Base-by-base conservation (phyloP, 2,113 vertebrate species). In the Desmodus rotundus region DNA sequence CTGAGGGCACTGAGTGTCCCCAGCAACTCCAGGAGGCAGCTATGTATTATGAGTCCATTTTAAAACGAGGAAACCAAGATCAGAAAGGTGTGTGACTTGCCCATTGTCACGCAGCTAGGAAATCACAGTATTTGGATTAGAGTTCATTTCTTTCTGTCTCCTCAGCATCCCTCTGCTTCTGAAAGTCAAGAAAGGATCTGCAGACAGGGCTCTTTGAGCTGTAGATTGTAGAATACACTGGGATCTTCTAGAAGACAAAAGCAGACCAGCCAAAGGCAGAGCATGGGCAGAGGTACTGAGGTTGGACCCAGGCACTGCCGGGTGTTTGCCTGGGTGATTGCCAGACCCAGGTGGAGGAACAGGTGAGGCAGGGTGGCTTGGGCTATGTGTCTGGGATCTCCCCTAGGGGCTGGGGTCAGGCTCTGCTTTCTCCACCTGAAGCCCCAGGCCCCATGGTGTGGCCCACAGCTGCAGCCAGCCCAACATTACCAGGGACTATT, bases 381-480 rank as follows among this genome's bases (percentile, higher is more conserved):
- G 14, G 7, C 11, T 31, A 5, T 26, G 3, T 19, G 47, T 26
- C 58, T 8, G 4, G 54, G 4, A 65, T 26, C 17, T 38, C 33
- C 50, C 33, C 24, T 1, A 5, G 52, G 54, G n/a, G 0, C 16
- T n/a, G 2, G 17, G 12, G 6, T 12, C 13, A 67, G 31, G 20
- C 28, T 89, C 45, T 80, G 68, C 22, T 16, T 54, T 81, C 22
- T 95, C 54, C 19, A 8, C 0, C 0, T 31, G 41, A 93, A 52
- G 81, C 56, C 72, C 0, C 0, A 95, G 78, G 87, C 76, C 61
- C 94, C 87, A 6, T 43, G 12, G 43, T 52, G 56, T 38, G 16
- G 78, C 87, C 91, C 0, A 0, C 85, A 96, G 96, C 95, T 93
- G 80, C 93, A 97, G 89, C 78, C 93, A 97, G 88, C 78, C 86